Conservation (phyloP, 1,140 invertebrate genomes). For the Solen grandis region DNA sequence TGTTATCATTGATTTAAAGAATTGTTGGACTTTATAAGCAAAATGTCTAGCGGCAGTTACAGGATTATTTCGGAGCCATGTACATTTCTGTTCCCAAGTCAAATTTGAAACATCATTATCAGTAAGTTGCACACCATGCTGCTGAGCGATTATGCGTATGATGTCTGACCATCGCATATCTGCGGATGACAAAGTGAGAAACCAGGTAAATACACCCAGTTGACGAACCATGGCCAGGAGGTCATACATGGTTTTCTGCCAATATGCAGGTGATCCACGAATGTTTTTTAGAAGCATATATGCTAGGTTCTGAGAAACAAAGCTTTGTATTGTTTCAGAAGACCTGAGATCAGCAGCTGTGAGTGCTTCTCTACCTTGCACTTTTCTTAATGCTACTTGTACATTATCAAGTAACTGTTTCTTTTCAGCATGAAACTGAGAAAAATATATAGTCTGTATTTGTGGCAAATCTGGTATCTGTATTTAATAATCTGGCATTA, state of each 20-base stretch:
- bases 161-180: constrained; percentile 24
- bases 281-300: constrained; percentile 22
- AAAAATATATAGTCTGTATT: constrained; percentile 21
- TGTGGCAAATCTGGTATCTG: constrained; percentile 18
- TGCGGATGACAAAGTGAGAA: constrained; percentile 18
- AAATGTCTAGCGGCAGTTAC: constrained; percentile 25
- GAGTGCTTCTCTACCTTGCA: not conserved
- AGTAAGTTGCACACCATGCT: not conserved
- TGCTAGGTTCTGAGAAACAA: constrained; percentile 9
- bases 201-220: constrained; percentile 12
- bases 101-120: constrained; percentile 1
- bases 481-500: constrained; percentile 4
- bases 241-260: constrained; percentile 26
- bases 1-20: constrained; percentile 3
- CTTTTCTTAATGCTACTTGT: constrained; percentile 12
- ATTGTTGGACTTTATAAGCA: constrained; percentile 32
- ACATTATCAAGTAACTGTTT: constrained; percentile 24
- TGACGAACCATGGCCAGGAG: constrained; percentile 9
- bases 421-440: constrained; percentile 7
- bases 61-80: not conserved
- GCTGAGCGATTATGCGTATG: constrained; percentile 9
- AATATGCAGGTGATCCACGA: constrained; percentile 23
- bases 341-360: constrained; percentile 1
- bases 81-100: constrained; percentile 10
- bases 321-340: constrained; percentile 1